Evolutionary conservation across 2,113 vertebrate species (phyloP), one percentile per base, ranked within the genome.

Genomic region (Cacatua alba): DNA sequence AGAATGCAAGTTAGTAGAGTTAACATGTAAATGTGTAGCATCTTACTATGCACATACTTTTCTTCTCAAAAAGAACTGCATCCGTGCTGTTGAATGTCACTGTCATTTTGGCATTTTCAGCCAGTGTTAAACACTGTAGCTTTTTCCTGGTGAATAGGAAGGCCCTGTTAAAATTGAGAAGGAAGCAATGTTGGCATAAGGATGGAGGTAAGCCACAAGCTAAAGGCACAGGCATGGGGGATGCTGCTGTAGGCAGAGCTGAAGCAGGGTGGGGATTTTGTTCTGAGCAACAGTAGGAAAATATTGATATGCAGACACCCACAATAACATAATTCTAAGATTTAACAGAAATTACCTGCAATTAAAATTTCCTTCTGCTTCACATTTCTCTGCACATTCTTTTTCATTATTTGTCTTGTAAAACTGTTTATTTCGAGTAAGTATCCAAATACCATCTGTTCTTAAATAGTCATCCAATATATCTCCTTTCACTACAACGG

Each of bases 371-470:
- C 65, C 87, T 82, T 98, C 98, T 39, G 17, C 68, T 82, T 98
- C 98, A 81, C 98, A 98, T 77, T 93, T 98, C 4, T 64, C 60
- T 0, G 94, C 97, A 48, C 98, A 98, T 39, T 97, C 97, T 2
- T 65, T 75, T 46, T 94, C 26, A 25, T 86, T 95, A 19, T 59
- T 65, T 39, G 93, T 91, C 6, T 7, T 13, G 5, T 98, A 95
- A 43, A 62, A 46, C 65, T 92, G 77, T 60, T 82, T 97, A 17
- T 68, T 87, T 81, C 4, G 7, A 43, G 93, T 91, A 8, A 91
- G 7, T 74, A 98, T 53, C 19, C 97, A 98, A 57, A 98, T 95
- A 60, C 98, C 98, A 68, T 98, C 96, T 19, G 97, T 98, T 63
- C 76, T 98, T 53, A 96, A 79, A 48, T 98, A 98, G 70, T 60